Percentiles rank a stretch among this genome's conserved stretches.
phyloP scores from a whole-genome alignment of 1,140 invertebrate species.

The Lepidurus couesii region DNA sequence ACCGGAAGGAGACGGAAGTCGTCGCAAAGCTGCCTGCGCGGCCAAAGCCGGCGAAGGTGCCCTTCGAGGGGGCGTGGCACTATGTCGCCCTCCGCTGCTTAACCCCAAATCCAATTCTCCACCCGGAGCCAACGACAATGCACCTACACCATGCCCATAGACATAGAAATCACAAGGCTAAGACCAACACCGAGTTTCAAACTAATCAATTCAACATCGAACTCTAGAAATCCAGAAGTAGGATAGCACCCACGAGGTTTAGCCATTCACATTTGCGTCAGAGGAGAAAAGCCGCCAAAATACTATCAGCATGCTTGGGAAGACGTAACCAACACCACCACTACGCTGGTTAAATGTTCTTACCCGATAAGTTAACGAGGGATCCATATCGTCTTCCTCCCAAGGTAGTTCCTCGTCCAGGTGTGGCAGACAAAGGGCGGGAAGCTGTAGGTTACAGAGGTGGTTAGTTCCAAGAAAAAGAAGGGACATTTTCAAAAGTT shows the following conservation, averaged over 20 bases:
- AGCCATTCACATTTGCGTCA: neutral
- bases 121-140: constrained; percentile 8
- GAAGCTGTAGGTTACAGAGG: constrained; percentile 5
- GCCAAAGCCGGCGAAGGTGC: constrained; percentile 69
- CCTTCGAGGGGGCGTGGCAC: constrained; percentile 60
- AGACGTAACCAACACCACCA: no score
- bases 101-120: constrained; percentile 34
- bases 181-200: neutral
- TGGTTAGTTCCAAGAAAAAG: constrained; percentile 24
- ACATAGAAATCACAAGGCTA: constrained; percentile 27
- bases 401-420: constrained; percentile 28
- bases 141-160: constrained; percentile 31
- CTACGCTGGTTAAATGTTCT: constrained; percentile 46
- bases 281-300: neutral
- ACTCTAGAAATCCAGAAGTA: neutral
- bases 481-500: neutral
- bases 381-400: constrained; percentile 59
- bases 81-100: constrained; percentile 38
- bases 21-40: constrained; percentile 51
- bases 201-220: neutral
- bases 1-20: constrained; percentile 65
- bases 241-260: neutral
- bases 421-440: constrained; percentile 9
- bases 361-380: constrained; percentile 89
- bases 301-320: neutral